Conservation (phyloP, 2,797 vertebrate species). For the Miichthys miiuy region DNA sequence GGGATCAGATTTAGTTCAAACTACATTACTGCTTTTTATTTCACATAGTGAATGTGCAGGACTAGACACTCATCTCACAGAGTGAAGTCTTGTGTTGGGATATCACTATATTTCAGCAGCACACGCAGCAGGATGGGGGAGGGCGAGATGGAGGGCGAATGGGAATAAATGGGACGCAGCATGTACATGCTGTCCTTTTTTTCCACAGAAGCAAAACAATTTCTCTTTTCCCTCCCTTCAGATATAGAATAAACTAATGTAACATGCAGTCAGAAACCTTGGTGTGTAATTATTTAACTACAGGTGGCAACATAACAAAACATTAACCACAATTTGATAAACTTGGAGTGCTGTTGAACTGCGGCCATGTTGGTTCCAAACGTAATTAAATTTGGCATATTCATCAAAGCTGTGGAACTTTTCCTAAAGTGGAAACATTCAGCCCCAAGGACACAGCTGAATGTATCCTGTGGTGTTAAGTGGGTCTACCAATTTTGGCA, state of each 20-base stretch:
- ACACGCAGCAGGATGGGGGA: background rate
- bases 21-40: background rate
- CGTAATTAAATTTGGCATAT: conserved; percentile 10
- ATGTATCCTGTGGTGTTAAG: conserved; percentile 31
- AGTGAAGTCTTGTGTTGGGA: conserved; percentile 23
- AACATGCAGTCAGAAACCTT: background rate
- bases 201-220: background rate
- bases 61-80: background rate
- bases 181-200: conserved; percentile 30
- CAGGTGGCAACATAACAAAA: background rate
- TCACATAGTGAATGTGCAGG: background rate
- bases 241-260: background rate
- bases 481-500: conserved; percentile 38
- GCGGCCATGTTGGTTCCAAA: background rate
- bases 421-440: conserved; percentile 15
- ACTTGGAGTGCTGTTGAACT: background rate
- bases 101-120: conserved; percentile 7
- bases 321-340: background rate
- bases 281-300: background rate
- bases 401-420: conserved; percentile 14
- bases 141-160: background rate
- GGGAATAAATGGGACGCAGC: conserved; percentile 14
- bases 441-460: conserved; percentile 17
- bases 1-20: background rate
- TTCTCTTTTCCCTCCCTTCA: background rate